Conservation (phyloP, 1,140 invertebrate species). For the Heterodera schachtii region DNA sequence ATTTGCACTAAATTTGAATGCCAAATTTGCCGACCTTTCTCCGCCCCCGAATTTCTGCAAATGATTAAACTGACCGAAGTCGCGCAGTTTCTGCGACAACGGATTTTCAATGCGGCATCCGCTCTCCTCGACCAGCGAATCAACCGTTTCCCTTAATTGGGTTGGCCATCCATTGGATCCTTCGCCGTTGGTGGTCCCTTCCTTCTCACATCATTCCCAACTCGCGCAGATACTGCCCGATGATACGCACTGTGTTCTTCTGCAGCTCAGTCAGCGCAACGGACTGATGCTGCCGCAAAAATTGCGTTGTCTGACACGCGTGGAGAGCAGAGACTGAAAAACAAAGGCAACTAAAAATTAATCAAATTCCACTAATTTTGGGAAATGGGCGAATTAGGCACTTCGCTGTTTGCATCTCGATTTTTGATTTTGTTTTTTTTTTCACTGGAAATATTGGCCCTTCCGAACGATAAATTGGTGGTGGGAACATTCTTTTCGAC, state of each 20-base stretch:
- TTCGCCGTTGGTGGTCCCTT: too few species aligned
- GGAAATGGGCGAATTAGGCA: too few species aligned
- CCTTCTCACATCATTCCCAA: constrained; percentile 45
- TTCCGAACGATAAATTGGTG: too few species aligned
- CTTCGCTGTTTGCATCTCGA: too few species aligned
- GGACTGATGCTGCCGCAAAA: constrained; percentile 9
- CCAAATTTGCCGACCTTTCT: neutral
- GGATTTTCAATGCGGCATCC: constrained; percentile 55
- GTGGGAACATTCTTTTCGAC: too few species aligned
- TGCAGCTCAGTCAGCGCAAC: constrained; percentile 42
- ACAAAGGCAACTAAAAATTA: neutral
- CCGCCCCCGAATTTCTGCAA: neutral
- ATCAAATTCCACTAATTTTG: too few species aligned
- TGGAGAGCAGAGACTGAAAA: constrained; percentile 8
- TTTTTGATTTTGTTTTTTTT: too few species aligned
- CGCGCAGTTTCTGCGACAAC: constrained; percentile 16
- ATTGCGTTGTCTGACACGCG: neutral
- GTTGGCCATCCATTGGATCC: neutral
- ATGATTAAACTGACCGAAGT: constrained; percentile 4
- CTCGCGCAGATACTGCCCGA: constrained; percentile 50
- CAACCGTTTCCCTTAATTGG: constrained; percentile 47
- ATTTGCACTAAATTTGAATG: constrained; percentile 14
- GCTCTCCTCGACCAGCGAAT: constrained; percentile 50
- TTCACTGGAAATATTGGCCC: too few species aligned
- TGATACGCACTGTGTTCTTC: constrained; percentile 51